Percentiles rank a stretch among this genome's conserved stretches.
These are phyloP conservation scores for Amphipyra tragopoginis DNA, from an alignment of 2,888 invertebrate species.

Conservation along the genomic window DNA sequence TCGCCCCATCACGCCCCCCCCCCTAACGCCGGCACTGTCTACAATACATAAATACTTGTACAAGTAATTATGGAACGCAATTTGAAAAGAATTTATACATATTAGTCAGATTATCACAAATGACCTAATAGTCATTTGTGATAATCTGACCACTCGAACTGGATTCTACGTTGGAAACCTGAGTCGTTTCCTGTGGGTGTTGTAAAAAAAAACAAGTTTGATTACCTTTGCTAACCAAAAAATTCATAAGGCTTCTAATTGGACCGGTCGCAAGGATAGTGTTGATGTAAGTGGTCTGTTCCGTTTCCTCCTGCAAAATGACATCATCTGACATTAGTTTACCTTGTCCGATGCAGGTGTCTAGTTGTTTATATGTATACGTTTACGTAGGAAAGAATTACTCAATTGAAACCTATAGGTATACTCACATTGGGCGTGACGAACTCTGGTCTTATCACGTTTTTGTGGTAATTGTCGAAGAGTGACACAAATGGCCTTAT, in stretches of 20 bases:
- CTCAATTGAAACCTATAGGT: slow-evolving; percentile 40
- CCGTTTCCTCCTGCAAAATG: slow-evolving; percentile 90
- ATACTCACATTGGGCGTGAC: slow-evolving; percentile 89
- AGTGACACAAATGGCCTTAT: slow-evolving; percentile 92
- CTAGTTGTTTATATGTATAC: slow-evolving; percentile 36
- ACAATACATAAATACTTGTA: too few species aligned
- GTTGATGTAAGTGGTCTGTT: slow-evolving; percentile 93
- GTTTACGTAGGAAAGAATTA: slow-evolving; percentile 31
- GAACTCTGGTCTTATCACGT: slow-evolving; percentile 91
- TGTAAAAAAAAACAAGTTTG: slow-evolving; percentile 35
- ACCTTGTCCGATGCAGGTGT: slow-evolving; percentile 60
- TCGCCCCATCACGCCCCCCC: too few species aligned
- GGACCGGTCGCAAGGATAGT: slow-evolving; percentile 93
- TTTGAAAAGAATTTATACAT: too few species aligned
- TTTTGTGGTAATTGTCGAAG: slow-evolving; percentile 94
- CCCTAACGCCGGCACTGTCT: too few species aligned
- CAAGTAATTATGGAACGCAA: too few species aligned
- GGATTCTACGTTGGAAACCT: not conserved
- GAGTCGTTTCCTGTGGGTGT: not conserved
- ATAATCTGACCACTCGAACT: not conserved
- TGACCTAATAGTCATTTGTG: not conserved
- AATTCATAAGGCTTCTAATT: slow-evolving; percentile 92
- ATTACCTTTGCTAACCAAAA: slow-evolving; percentile 90
- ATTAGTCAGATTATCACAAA: too few species aligned
- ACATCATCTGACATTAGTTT: slow-evolving; percentile 70